These are phyloP conservation scores for Brachyhypopomus gauderio DNA, from an alignment of 2,113 vertebrate species.

Conservation along the genomic window DNA sequence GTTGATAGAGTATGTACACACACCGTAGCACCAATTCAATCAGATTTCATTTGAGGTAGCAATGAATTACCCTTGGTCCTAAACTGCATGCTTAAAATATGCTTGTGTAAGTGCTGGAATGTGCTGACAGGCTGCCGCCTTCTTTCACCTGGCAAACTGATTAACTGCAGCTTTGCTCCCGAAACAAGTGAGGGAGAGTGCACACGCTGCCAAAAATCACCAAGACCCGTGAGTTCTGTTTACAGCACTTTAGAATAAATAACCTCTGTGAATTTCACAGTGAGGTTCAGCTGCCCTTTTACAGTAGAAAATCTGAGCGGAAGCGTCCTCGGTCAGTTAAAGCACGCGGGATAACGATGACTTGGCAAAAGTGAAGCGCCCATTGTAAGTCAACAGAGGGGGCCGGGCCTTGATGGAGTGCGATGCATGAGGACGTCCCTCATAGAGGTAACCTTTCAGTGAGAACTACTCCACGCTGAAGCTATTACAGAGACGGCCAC, in stretches of 20 bases:
- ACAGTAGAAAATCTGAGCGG: constrained; percentile 5
- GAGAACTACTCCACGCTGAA: too few relatives aligned
- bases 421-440: too few relatives aligned
- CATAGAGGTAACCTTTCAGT: too few relatives aligned
- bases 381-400: too few relatives aligned
- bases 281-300: not conserved
- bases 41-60: not conserved
- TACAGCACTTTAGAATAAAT: constrained; percentile 20
- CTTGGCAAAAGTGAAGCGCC: too few relatives aligned
- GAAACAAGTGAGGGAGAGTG: constrained; percentile 22
- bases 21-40: not conserved
- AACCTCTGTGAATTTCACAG: constrained; percentile 26
- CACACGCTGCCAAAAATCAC: constrained; percentile 17
- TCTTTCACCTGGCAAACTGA: constrained; percentile 23
- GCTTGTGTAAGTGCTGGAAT: constrained; percentile 17
- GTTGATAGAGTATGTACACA: too few relatives aligned
- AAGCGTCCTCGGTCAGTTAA: not conserved
- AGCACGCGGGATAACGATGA: too few relatives aligned
- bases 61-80: not conserved
- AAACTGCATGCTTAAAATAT: not conserved
- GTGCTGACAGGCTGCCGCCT: constrained; percentile 10
- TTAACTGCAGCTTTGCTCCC: constrained; percentile 16
- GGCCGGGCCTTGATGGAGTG: too few relatives aligned
- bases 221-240: constrained; percentile 9
- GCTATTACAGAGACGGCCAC: too few relatives aligned